Percentiles rank a stretch among this genome's conserved stretches.
Conservation (phyloP, 2,797 vertebrate species). For the Enoplosus armatus region DNA sequence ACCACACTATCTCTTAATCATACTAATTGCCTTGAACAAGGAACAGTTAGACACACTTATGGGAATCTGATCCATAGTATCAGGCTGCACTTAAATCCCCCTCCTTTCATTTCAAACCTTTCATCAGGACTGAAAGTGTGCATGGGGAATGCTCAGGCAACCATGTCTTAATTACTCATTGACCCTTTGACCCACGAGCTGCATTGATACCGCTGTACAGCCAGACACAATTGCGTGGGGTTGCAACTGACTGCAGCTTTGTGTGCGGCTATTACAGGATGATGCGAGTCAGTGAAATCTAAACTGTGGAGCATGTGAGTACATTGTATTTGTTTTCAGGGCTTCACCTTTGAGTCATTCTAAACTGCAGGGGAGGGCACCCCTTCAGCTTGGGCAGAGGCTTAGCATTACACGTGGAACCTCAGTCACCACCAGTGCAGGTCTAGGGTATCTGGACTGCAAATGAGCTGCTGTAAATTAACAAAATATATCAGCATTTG, state of each 20-base stretch:
- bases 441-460: constrained; percentile 87
- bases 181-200: constrained; percentile 83
- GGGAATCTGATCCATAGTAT: constrained; percentile 81
- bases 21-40: constrained; percentile 84
- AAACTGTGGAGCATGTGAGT: constrained; percentile 81
- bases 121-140: constrained; percentile 82
- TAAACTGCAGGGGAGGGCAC: constrained; percentile 81
- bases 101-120: constrained; percentile 78
- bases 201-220: constrained; percentile 76
- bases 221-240: constrained; percentile 71
- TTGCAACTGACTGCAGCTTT: constrained; percentile 79
- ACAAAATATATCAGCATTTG: constrained; percentile 89
- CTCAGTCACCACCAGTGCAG: constrained; percentile 81
- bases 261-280: constrained; percentile 83
- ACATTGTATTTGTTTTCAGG: constrained; percentile 84
- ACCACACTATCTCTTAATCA: constrained; percentile 78
- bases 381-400: constrained; percentile 79
- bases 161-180: constrained; percentile 88
- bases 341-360: constrained; percentile 82
- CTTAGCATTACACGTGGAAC: constrained; percentile 85
- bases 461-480: constrained; percentile 90
- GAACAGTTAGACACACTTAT: constrained; percentile 83
- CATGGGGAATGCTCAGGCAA: constrained; percentile 87
- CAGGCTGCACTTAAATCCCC: constrained; percentile 73
- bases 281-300: constrained; percentile 85